A percentile compares a stretch with the other conserved stretches of the same genome.
phyloP scores from a whole-genome alignment of 1,140 invertebrate genomes.

The Drosophila grimshawi region DNA sequence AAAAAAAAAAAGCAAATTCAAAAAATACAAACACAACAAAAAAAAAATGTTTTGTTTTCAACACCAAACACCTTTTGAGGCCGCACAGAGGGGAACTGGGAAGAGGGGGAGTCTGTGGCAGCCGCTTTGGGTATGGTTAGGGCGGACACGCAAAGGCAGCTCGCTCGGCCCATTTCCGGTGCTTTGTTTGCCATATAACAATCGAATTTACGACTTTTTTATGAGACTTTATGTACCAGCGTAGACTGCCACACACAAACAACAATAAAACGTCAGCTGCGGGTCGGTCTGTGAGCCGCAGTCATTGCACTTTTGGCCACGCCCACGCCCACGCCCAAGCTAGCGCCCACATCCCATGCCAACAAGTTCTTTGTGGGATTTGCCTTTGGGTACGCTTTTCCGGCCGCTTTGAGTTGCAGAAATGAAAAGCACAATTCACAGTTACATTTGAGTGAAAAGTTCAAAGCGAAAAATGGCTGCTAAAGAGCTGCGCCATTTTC shows the following conservation, averaged over 20 bases:
- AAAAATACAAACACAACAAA: conserved; percentile 26
- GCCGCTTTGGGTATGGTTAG: no score
- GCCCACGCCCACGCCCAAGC: conserved; percentile 23
- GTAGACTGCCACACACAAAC: conserved; percentile 41
- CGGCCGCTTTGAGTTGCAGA: conserved; percentile 66
- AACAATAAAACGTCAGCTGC: conserved; percentile 77
- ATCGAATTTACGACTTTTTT: conserved; percentile 82
- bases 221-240: conserved; percentile 73
- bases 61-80: conserved; percentile 79
- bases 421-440: conserved; percentile 60
- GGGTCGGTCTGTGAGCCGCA: conserved; percentile 46
- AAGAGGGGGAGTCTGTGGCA: neutral
- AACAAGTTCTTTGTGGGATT: conserved; percentile 57
- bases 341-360: neutral
- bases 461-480: conserved; percentile 63
- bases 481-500: conserved; percentile 51
- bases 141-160: conserved; percentile 14
- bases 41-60: conserved; percentile 78
- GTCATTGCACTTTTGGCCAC: conserved; percentile 75
- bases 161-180: conserved; percentile 66
- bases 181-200: conserved; percentile 78
- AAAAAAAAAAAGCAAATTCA: conserved; percentile 39
- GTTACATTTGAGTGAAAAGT: conserved; percentile 70
- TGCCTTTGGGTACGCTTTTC: conserved; percentile 74
- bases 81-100: neutral